Percentiles rank a stretch among this genome's conserved stretches.
Evolutionary conservation across 2,888 invertebrate species (phyloP).

Genomic region (Synanthedon vespiformis): DNA sequence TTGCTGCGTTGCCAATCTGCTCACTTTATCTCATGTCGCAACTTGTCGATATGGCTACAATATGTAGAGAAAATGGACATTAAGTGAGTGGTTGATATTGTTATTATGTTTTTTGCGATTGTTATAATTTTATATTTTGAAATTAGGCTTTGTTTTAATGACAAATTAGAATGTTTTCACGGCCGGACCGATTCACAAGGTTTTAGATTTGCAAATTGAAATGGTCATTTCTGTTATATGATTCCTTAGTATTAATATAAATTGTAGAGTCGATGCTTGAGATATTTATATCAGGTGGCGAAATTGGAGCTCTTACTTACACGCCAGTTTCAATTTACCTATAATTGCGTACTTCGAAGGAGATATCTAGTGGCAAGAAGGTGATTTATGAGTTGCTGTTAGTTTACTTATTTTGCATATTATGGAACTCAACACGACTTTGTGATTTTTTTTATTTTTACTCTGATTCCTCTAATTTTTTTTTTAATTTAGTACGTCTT

Average conservation of each 20-base stretch:
- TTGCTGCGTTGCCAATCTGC: constrained; percentile 61
- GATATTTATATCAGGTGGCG: constrained; percentile 8
- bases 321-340: constrained; percentile 24
- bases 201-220: no score
- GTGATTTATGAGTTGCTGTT: no score
- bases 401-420: background rate
- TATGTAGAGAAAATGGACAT: constrained; percentile 47
- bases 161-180: background rate
- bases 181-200: no score
- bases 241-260: no score
- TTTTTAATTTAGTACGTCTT: no score
- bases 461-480: no score
- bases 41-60: constrained; percentile 42
- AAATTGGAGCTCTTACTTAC: constrained; percentile 31
- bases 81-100: constrained; percentile 45
- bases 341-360: constrained; percentile 19
- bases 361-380: no score
- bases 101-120: constrained; percentile 19
- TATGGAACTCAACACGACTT: background rate
- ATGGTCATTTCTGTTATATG: no score
- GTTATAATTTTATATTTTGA: constrained; percentile 5
- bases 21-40: constrained; percentile 57
- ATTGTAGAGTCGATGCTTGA: background rate
- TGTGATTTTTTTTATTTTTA: background rate
- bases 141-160: background rate